Base-by-base conservation (phyloP, 2,113 vertebrate species). In the Cyphomyrus discorhynchus region DNA sequence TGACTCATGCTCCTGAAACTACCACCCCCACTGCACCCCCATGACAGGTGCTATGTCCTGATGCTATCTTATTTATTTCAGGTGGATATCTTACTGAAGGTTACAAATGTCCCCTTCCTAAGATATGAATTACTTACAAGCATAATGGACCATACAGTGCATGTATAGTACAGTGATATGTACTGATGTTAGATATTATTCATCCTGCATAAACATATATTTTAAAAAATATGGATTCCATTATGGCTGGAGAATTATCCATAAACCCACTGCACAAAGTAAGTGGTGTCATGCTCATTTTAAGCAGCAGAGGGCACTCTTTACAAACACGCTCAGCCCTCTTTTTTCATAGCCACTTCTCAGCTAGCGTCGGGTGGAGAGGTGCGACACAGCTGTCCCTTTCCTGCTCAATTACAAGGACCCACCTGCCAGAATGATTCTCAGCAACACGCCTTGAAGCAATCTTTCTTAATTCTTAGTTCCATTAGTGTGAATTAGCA, bases 251-350 rank as follows among this genome's bases (percentile, higher is more conserved):
- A 15, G n/a, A 74, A 74, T 62, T n/a, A 74, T 5, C n/a, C 35
- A 39, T 80, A 80, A 42, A 19, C 5, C 5, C 17, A 19, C 74
- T 77, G 70, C 70, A 6, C 31, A 2, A 77, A 74, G 0, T 39
- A 74, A 49, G 83, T 49, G 46, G 46, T 47, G 83, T 49, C 24
- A 86, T 86, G 45, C 83, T 49, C 46, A 50, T 27, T 27, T 86
- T 86, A 15, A 15, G 45, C 96, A 95, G 93, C 94, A 94, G 95
- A 86, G 93, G 95, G 93, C 94, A 95, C 91, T 93, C 90, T 92
- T 94, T 92, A 70, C 87, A 47, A 49, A 27, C 83, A 27, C 2
- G 83, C n/a, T 21, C 83, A 86, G 83, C n/a, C 62, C 62, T 70
- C 62, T 5, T 70, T 70, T 50, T 70, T 70, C 31, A 70, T 4